Evolutionary conservation across 64 coral and sea anemone genomes (phyloP).

Genomic region (Acropora yongei): DNA sequence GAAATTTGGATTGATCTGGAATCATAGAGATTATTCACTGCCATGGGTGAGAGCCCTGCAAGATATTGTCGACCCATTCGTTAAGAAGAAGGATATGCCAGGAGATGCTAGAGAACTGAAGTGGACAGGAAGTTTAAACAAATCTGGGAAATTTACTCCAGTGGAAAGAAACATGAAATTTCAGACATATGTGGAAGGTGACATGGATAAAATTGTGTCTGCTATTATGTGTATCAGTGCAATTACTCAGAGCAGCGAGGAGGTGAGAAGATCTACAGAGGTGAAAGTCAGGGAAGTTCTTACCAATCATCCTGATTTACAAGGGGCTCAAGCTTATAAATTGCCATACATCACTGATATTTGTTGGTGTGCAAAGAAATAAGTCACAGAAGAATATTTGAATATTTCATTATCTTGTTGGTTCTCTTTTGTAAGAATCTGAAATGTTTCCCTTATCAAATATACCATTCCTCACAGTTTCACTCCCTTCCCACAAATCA

Average conservation of each 20-base stretch:
- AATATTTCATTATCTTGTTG: too few species aligned
- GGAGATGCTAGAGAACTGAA: conserved; percentile 38
- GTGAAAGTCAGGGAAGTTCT: conserved; percentile 39
- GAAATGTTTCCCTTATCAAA: too few species aligned
- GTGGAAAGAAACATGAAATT: conserved; percentile 50
- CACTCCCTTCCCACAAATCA: too few species aligned
- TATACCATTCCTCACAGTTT: too few species aligned
- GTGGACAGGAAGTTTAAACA: conserved; percentile 50
- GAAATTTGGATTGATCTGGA: conserved; percentile 84
- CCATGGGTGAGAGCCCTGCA: conserved; percentile 79
- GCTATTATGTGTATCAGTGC: conserved; percentile 64
- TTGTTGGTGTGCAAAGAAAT: conserved; percentile 66
- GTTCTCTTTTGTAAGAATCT: too few species aligned
- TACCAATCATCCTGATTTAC: conserved; percentile 59
- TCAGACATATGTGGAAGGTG: conserved; percentile 38
- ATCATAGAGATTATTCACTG: conserved; percentile 65
- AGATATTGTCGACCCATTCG: conserved; percentile 52
- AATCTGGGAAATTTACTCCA: conserved; percentile 69
- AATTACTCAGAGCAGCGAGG: conserved; percentile 52
- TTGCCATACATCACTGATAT: conserved; percentile 56
- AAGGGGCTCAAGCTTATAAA: conserved; percentile 54
- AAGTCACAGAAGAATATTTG: not conserved
- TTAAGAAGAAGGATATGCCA: conserved; percentile 28
- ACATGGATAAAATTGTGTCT: conserved; percentile 51
- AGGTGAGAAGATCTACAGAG: conserved; percentile 45